Base-by-base conservation (phyloP, 1,140 invertebrate genomes). In the Trichomalopsis sarcophagae region DNA sequence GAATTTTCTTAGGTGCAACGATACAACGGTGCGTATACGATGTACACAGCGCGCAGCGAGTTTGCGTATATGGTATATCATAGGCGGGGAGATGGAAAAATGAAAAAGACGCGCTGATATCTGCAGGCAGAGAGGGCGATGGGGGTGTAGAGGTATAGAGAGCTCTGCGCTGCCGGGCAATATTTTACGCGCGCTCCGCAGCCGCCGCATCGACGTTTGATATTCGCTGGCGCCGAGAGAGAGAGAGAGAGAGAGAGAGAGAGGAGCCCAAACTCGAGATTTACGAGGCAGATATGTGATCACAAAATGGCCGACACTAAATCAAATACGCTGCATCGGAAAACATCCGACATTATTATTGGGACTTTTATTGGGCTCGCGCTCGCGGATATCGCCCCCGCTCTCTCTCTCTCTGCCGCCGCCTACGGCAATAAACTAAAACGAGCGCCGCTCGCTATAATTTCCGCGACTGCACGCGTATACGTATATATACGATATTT, bases 321-420 rank as follows among this genome's bases (percentile, higher is more conserved):
- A 93, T 93, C 93, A 93, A 93, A 93, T 92, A 91, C 92, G 92
- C 92, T 92, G 92, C 92, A 93, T 93, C 92, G 92, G 92, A 93
- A 93, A 93, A 93, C 92, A 93, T 92, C 91, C 92, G 91, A 93
- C 92, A 93, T 93, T 93, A 93, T 93, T 93, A 93, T 93, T 93
- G 92, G 92, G 92, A 93, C 92, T 93, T 93, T 93, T 93, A 93
- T 93, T 93, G 92, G 91, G 55, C 55, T 3, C 33, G 33, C 33
- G 33, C 40, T 7, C 40, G 40, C 90, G 89, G 87, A 40, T 78
- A 71, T 75, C 68, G 68, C 68, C 68, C 10, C 68, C 23, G 23
- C 68, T 27, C 55, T 6, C 47, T 13, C 23, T 10, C 68, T 27
- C 55, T 6, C 47, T 13, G 47, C 47, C 55, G 21, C 55, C 55